Base-by-base conservation (phyloP, 2,797 vertebrate species). In the Xenopus petersii region DNA sequence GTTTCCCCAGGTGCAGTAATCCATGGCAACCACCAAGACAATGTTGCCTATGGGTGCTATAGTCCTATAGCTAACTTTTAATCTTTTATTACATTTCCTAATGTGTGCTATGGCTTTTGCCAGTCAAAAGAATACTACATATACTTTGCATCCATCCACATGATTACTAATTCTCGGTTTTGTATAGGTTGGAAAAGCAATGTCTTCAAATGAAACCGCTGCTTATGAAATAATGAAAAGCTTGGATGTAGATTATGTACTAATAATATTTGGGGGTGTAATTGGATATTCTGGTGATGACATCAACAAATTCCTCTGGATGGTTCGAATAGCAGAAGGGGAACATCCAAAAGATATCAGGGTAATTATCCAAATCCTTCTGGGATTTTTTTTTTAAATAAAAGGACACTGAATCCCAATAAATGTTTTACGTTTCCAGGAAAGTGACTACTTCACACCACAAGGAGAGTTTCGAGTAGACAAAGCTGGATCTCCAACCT, bases 291-390 rank as follows among this genome's bases (percentile, higher is more conserved):
- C 98, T 0, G 98, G 98, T 12, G 98, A 99, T 8, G 97, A 99
- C 67, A 99, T 99, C 81, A 99, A 99, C 88, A 99, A 99, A 83
- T 99, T 99, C 82, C 91, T 99, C 80, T 99, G 98, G 98, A 99
- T 99, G 98, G 97, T 99, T 87, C 93, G 97, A 84, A 99, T 99
- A 87, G 98, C 98, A 0, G 98, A 99, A 85, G 98, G 98, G 55
- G 98, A 99, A 75, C 98, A 99, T 85, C 98, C 98, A 33, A 98
- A 98, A 91, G 98, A 99, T 84, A 99, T 99, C 85, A 88, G 98
- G 94, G 98, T 99, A 90, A 94, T 88, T 17, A 24, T 60, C 15
- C 8, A 58, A 17, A 60, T 9, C 9, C 26, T 30, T 2, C 26
- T 30, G 26, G 26, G 26, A 4, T 30, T 13, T 26, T 30, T 30